phyloP scores from a whole-genome alignment of 1,140 invertebrate genomes.

The Drosophila leontia region DNA sequence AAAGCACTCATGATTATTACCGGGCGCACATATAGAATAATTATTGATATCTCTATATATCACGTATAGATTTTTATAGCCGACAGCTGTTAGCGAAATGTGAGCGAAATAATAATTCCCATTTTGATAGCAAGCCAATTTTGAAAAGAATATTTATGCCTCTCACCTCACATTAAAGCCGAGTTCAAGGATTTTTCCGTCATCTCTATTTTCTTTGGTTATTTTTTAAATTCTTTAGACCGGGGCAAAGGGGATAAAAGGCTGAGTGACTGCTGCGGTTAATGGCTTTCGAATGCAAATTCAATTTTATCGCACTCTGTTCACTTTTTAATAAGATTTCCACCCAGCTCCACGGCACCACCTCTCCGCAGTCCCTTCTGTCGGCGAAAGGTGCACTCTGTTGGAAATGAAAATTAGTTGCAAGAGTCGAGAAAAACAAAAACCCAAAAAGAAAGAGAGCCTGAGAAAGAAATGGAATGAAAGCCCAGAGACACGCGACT shows the following conservation, averaged over 20 bases:
- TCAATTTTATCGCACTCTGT: constrained; percentile 85
- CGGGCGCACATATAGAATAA: constrained; percentile 29
- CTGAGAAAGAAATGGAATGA: constrained; percentile 51
- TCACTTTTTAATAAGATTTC: constrained; percentile 85
- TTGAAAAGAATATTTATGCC: constrained; percentile 16
- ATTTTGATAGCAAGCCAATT: constrained; percentile 27
- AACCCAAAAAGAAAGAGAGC: constrained; percentile 31
- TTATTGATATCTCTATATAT: constrained; percentile 57
- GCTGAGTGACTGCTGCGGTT: constrained; percentile 82
- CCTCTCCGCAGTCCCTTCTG: constrained; percentile 2
- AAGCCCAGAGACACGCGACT: constrained; percentile 73
- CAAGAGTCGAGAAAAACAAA: constrained; percentile 56
- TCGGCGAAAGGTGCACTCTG: constrained; percentile 76
- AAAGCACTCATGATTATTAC: constrained; percentile 41
- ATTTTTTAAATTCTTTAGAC: constrained; percentile 58
- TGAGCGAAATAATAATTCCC: constrained; percentile 69
- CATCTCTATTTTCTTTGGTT: constrained; percentile 29
- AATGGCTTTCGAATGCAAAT: constrained; percentile 85
- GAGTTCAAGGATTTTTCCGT: constrained; percentile 28
- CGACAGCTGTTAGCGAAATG: constrained; percentile 66
- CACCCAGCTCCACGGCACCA: constrained; percentile 17
- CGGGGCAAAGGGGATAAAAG: constrained; percentile 29
- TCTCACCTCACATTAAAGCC: constrained; percentile 56
- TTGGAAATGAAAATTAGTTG: constrained; percentile 83
- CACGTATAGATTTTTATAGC: constrained; percentile 60